Percentiles rank a stretch among this genome's conserved stretches.
Conservation (phyloP, 1,140 invertebrate genomes). For the Drosophila lini region DNA sequence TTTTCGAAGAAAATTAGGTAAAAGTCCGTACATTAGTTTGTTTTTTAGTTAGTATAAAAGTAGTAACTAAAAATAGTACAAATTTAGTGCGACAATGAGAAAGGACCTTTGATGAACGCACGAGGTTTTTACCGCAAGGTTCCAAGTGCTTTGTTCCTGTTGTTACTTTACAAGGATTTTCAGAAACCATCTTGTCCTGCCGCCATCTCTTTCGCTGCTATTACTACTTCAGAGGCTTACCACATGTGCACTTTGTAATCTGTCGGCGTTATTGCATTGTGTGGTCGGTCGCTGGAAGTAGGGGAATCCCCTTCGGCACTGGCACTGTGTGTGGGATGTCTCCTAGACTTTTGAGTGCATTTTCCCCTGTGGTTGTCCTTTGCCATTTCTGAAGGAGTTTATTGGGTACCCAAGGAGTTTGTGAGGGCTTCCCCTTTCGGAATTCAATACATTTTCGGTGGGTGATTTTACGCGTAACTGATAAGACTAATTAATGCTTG, state of each 20-base stretch:
- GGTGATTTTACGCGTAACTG: slow-evolving; percentile 26
- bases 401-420: slow-evolving; percentile 27
- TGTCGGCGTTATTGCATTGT: slow-evolving; percentile 80
- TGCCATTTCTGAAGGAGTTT: slow-evolving; percentile 25
- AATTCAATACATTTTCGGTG: slow-evolving; percentile 42
- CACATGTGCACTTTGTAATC: slow-evolving; percentile 83
- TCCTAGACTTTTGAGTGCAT: slow-evolving; percentile 69
- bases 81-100: not conserved
- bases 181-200: slow-evolving; percentile 30
- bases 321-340: slow-evolving; percentile 12
- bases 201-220: slow-evolving; percentile 35
- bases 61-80: not conserved
- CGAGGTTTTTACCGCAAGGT: slow-evolving; percentile 41
- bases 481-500: slow-evolving; percentile 47
- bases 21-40: not conserved
- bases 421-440: not conserved
- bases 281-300: slow-evolving; percentile 18
- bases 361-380: slow-evolving; percentile 48
- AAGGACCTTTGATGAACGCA: slow-evolving; percentile 7
- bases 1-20: too few relatives aligned
- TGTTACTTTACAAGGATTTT: slow-evolving; percentile 69
- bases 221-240: slow-evolving; percentile 75
- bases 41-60: not conserved
- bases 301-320: not conserved
- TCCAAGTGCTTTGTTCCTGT: slow-evolving; percentile 41